A percentile compares a stretch with the other conserved stretches of the same genome.
Conservation (phyloP, 2,888 invertebrate species). For the Ditula angustiorana region DNA sequence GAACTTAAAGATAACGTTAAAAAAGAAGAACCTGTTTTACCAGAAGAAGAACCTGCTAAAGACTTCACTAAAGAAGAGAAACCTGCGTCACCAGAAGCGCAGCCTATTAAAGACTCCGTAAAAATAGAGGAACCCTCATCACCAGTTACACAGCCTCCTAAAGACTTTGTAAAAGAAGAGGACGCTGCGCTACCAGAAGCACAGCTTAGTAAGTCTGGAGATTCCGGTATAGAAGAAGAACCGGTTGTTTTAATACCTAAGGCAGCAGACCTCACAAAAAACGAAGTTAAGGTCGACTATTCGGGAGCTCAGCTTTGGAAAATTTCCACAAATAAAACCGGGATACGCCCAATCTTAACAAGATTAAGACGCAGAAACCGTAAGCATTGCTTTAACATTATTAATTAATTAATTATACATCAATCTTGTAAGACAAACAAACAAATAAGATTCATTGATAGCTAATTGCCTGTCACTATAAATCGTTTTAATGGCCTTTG, state of each 20-base stretch:
- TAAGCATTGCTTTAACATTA: conserved; percentile 51
- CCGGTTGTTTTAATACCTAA: conserved; percentile 45
- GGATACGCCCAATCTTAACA: conserved; percentile 64
- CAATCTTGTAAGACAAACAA: not conserved
- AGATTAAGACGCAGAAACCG: conserved; percentile 71
- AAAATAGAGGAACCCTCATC: not conserved
- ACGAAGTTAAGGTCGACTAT: conserved; percentile 85
- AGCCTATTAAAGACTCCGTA: conserved; percentile 42
- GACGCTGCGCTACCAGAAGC: conserved; percentile 43
- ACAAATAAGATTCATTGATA: not conserved
- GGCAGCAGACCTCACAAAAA: conserved; percentile 47
- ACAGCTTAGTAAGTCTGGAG: conserved; percentile 38
- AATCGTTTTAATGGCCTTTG: conserved; percentile 26
- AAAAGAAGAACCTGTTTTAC: not conserved
- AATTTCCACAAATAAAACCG: conserved; percentile 82
- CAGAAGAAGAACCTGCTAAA: conserved; percentile 7
- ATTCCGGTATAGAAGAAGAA: conserved; percentile 43
- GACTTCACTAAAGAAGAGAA: conserved; percentile 40
- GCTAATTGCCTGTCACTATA: conserved; percentile 14
- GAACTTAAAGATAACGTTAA: not conserved
- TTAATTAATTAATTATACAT: not conserved
- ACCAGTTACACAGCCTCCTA: conserved; percentile 1
- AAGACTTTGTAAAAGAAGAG: conserved; percentile 38
- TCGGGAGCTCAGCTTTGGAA: conserved; percentile 92
- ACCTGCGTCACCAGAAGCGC: conserved; percentile 42